Conservation (phyloP, 2,113 vertebrate genomes). For the Ailurus styani region DNA sequence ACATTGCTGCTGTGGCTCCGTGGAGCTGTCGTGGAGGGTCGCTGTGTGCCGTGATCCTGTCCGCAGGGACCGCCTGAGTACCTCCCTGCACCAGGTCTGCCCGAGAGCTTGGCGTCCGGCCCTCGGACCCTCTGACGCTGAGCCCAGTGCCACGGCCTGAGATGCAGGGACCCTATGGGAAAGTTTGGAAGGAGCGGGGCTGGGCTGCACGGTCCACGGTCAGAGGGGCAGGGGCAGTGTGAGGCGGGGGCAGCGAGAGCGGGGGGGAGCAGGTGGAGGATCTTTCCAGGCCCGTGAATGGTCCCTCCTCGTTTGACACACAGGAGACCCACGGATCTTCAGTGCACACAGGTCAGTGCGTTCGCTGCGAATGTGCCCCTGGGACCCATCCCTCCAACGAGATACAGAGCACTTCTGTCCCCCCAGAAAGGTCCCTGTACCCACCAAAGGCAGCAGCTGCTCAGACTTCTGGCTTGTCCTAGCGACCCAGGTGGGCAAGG, state of each 20-base stretch:
- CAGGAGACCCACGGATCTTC: accelerated
- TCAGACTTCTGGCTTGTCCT: background rate
- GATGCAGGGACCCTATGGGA: background rate
- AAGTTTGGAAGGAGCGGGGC: background rate
- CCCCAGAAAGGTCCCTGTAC: accelerated
- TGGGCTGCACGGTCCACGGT: accelerated
- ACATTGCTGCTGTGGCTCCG: accelerated
- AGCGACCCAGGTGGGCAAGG: background rate
- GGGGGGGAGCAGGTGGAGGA: accelerated
- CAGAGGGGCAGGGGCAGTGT: too few species aligned
- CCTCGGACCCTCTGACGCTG: background rate
- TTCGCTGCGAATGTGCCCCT: accelerated
- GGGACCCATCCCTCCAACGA: background rate
- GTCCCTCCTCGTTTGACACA: too few species aligned
- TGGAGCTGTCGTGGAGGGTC: background rate
- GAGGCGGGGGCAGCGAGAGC: background rate
- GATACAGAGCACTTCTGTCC: accelerated
- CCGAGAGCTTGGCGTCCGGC: background rate
- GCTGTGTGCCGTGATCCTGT: background rate
- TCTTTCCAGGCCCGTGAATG: accelerated
- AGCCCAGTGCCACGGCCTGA: background rate
- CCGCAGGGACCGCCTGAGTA: background rate
- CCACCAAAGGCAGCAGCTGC: too few species aligned
- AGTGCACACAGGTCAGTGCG: too few species aligned
- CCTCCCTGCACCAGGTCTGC: background rate